Evolutionary conservation across 37 sponge, comb jelly and placozoan species (phyloP).

Genomic region (Ephydatia muelleri): DNA sequence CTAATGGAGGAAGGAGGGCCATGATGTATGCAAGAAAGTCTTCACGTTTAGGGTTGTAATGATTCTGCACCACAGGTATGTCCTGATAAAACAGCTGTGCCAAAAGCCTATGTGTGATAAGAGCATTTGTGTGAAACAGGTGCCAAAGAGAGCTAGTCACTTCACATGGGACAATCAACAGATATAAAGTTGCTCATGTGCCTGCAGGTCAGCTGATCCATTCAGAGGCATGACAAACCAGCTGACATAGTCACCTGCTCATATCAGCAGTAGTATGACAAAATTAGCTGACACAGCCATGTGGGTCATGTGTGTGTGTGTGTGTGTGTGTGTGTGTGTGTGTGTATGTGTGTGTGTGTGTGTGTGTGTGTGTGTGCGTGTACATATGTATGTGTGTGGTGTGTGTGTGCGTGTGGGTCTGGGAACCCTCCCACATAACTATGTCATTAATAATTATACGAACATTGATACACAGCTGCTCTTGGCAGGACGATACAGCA

Average conservation of each 20-base stretch:
- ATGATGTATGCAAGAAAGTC: conserved; percentile 19
- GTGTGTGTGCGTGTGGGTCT: not conserved
- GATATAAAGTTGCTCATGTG: no score
- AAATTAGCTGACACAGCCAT: no score
- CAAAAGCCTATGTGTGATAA: conserved; percentile 9
- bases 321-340: no score
- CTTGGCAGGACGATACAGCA: no score
- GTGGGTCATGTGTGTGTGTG: no score
- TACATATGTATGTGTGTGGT: no score
- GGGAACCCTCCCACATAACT: not conserved
- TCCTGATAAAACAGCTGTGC: conserved; percentile 28
- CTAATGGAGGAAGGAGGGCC: conserved; percentile 14
- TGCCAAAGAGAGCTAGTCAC: not conserved
- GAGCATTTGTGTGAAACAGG: no score
- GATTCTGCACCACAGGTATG: not conserved
- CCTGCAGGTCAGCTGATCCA: not conserved
- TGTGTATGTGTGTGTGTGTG: no score
- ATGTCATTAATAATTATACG: not conserved
- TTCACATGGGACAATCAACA: not conserved
- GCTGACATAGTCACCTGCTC: not conserved
- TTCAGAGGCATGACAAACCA: no score
- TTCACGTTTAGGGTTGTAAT: conserved; percentile 11
- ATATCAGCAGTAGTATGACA: not conserved
- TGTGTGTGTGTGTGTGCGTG: no score
- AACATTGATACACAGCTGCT: no score